Evolutionary conservation across 2,888 invertebrate species (phyloP), one percentile per base, ranked within the genome.

Genomic region (Azorinus chamasolen): DNA sequence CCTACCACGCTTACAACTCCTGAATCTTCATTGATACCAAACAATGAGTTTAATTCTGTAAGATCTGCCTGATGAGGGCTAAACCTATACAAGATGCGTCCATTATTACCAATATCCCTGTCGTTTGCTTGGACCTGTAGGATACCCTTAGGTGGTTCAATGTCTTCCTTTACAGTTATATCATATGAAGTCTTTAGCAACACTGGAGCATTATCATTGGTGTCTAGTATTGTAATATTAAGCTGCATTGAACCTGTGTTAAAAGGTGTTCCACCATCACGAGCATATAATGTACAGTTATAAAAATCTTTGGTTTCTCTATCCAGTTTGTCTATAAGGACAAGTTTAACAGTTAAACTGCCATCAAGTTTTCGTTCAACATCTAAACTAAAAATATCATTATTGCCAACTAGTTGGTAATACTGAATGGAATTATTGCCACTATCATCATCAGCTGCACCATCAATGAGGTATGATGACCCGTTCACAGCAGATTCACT

Each of bases 81-180:
- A 6, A 92, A 93, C 86, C 93, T 91, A 86, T 85, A 89, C n/a
- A 70, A 64, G 12, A 89, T 76, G 39, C 71, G 68, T 12, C 88
- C 88, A 73, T 86, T 88, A 6, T 79, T 62, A 14, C 86, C 86
- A 25, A 83, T 79, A 54, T 89, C 89, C 48, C 65, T 68, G 50
- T 89, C 89, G 14, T 74, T 80, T 2, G 88, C 89, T 18, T 95
- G 95, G 0, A 98, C 96, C 46, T 87, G 85, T 22, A 85, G 54
- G 45, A 88, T 79, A 16, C 81, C 75, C 20, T 78, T 76, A 48
- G 78, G 82, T 1, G 65, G 63, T 20, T 45, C 48, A 22, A 72
- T 66, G 46, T 84, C 80, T 37, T 87, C 87, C 24, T 80, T 80
- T 3, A 88, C 80, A 14, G 79, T 78, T 18, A 83, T 79, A 25